Percentiles rank a stretch among this genome's conserved stretches.
Evolutionary conservation across 2,113 vertebrate genomes (phyloP).

Genomic region (Panthera leo): DNA sequence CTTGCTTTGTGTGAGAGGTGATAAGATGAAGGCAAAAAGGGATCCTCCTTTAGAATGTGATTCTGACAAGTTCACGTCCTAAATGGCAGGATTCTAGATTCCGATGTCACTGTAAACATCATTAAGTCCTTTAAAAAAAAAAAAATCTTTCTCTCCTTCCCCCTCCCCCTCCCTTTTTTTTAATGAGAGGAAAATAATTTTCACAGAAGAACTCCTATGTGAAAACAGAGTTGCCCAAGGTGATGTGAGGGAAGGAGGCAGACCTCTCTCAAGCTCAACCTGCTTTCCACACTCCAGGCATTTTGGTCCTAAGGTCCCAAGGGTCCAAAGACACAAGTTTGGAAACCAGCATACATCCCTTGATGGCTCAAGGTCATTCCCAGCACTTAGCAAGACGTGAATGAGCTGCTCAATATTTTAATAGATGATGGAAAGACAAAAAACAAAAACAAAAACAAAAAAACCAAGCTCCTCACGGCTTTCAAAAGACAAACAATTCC

Average conservation of each 20-base stretch:
- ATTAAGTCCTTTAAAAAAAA: not conserved
- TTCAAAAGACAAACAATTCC: not conserved
- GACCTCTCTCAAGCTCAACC: not conserved
- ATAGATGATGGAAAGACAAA: not conserved
- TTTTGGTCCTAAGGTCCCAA: not conserved
- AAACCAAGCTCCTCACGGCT: not conserved
- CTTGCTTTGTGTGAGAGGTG: not conserved
- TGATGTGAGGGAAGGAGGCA: not conserved
- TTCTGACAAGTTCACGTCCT: not conserved
- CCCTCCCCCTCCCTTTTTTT: not conserved
- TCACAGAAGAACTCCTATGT: not conserved
- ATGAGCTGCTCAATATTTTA: not conserved
- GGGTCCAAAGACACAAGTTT: not conserved
- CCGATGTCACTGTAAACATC: not conserved
- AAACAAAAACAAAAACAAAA: not conserved
- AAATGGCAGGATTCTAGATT: not conserved
- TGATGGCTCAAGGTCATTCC: not conserved
- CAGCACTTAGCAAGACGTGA: not conserved
- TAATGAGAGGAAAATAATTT: slow-evolving; percentile 7
- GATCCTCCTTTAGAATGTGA: not conserved
- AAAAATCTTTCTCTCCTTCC: not conserved
- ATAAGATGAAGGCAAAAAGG: not conserved
- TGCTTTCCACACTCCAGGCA: not conserved
- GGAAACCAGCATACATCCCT: not conserved
- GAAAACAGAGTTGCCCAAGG: not conserved